A percentile compares a stretch with the other conserved stretches of the same genome.
Evolutionary conservation across 1,140 invertebrate species (phyloP).

Genomic region (Argopecten irradians): DNA sequence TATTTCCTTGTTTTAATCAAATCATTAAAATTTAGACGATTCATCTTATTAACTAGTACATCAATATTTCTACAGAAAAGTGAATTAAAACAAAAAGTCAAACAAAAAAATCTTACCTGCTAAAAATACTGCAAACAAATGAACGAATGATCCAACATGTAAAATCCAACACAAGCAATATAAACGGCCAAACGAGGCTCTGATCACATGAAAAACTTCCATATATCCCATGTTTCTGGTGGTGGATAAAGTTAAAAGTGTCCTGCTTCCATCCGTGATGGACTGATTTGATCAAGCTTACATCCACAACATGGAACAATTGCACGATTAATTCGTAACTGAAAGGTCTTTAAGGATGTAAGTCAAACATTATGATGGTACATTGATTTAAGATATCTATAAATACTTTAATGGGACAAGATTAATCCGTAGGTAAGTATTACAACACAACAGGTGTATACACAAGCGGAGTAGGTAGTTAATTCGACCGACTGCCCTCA

Average conservation of each 20-base stretch:
- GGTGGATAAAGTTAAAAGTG: not conserved
- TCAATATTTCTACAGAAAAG: too few relatives aligned
- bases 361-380: not conserved
- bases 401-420: not conserved
- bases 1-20: too few relatives aligned
- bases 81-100: too few relatives aligned
- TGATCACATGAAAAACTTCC: not conserved
- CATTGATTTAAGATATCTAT: not conserved
- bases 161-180: not conserved
- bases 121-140: not conserved
- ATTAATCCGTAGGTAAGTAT: not conserved
- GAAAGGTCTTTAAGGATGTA: not conserved
- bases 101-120: not conserved
- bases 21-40: too few relatives aligned
- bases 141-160: conserved; percentile 9
- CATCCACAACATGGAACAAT: not conserved
- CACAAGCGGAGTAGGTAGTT: not conserved
- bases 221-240: not conserved
- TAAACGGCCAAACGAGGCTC: not conserved
- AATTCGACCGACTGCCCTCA: not conserved
- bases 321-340: not conserved
- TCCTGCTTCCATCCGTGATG: not conserved
- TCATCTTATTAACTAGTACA: too few relatives aligned
- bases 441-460: not conserved
- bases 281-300: not conserved